Percentiles rank a stretch among this genome's conserved stretches.
These are phyloP conservation scores for Rhegmatorhina hoffmannsi DNA, from an alignment of 2,113 vertebrate genomes.

Conservation along the genomic window DNA sequence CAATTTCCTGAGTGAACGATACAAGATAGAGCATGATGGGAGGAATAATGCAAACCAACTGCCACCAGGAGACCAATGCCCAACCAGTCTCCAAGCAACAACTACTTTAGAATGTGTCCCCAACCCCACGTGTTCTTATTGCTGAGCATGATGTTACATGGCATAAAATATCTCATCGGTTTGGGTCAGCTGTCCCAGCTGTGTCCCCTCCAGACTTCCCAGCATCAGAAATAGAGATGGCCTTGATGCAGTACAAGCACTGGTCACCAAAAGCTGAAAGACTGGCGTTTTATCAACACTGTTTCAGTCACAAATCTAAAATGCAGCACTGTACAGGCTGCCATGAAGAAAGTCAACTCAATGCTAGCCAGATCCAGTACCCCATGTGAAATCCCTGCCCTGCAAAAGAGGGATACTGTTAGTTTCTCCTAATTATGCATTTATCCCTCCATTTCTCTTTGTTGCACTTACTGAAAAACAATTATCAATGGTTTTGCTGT, in stretches of 20 bases:
- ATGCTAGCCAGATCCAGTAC: background rate
- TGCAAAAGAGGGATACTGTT: background rate
- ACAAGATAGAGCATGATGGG: background rate
- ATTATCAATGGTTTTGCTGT: background rate
- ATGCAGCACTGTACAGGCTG: background rate
- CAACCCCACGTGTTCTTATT: background rate
- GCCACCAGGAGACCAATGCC: background rate
- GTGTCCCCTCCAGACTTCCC: background rate
- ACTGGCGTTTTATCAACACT: background rate
- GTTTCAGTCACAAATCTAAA: background rate
- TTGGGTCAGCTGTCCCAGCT: background rate
- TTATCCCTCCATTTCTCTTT: background rate
- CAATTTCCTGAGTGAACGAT: background rate
- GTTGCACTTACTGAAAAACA: background rate
- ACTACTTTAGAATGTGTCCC: background rate
- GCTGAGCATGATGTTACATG: background rate
- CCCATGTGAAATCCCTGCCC: background rate
- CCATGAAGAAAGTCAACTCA: background rate
- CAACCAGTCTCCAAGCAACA: background rate
- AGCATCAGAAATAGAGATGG: background rate
- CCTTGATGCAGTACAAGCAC: background rate
- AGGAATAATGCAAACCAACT: background rate
- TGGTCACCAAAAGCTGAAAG: background rate
- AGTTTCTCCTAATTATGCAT: background rate
- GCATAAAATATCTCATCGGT: background rate